A percentile compares a stretch with the other conserved stretches of the same genome.
Conservation (phyloP, 2,797 vertebrate genomes). For the Picus viridis region DNA sequence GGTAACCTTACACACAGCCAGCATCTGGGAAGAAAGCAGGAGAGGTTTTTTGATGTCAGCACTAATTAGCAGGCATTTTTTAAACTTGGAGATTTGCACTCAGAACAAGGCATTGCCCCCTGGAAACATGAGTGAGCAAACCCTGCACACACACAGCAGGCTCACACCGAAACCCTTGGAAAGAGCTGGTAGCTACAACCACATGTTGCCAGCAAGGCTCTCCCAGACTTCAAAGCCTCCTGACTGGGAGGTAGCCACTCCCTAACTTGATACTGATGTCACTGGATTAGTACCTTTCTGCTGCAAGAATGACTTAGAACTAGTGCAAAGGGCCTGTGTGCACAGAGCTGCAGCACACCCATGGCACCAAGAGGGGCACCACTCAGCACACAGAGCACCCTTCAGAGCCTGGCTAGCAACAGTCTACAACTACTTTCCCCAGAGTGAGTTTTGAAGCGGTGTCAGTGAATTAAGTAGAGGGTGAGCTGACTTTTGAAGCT, state of each 20-base stretch:
- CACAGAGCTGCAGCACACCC: fast-evolving
- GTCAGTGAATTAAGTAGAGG: no score
- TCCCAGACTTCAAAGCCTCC: background rate
- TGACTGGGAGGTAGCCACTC: background rate
- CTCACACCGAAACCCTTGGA: fast-evolving
- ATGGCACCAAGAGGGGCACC: fast-evolving
- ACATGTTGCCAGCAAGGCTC: background rate
- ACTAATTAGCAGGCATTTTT: background rate
- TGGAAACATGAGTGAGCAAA: background rate
- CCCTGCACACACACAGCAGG: fast-evolving
- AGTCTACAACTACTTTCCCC: background rate
- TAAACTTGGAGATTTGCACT: background rate
- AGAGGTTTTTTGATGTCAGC: background rate
- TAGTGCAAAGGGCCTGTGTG: background rate
- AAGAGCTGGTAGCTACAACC: background rate
- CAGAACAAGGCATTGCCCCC: background rate
- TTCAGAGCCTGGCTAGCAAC: background rate
- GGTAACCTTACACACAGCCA: slow-evolving; percentile 81
- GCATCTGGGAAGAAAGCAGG: slow-evolving; percentile 81
- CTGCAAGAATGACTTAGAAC: background rate
- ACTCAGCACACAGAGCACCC: fast-evolving
- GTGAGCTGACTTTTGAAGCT: no score
- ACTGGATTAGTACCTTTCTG: background rate
- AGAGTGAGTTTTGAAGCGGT: background rate
- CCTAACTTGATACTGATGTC: background rate